Evolutionary conservation across 2,888 invertebrate genomes (phyloP).

Genomic region (Ichneumoninae sp.): DNA sequence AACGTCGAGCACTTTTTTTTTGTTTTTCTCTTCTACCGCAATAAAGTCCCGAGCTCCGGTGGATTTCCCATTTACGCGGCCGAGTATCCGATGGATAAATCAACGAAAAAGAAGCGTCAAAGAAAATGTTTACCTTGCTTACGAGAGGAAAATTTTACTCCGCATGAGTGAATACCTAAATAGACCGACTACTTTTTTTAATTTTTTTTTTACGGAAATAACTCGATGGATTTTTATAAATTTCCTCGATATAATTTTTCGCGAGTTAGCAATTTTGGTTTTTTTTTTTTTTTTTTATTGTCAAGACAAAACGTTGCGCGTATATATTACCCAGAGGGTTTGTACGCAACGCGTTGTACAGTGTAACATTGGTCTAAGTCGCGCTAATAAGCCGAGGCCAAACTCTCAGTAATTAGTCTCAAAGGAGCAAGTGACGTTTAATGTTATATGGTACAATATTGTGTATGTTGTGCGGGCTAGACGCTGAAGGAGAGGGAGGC

Average conservation of each 20-base stretch:
- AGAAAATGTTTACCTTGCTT: background rate
- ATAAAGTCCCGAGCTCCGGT: background rate
- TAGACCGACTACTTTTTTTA: background rate
- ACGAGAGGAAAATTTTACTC: background rate
- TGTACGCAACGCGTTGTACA: slow-evolving; percentile 1
- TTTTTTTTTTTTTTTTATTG: background rate
- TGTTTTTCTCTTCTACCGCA: background rate
- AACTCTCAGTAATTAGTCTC: slow-evolving; percentile 47
- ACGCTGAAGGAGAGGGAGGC: slow-evolving; percentile 91
- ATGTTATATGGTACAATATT: slow-evolving; percentile 78
- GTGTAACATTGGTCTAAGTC: slow-evolving; percentile 3
- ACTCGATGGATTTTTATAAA: no score
- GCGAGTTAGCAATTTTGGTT: background rate
- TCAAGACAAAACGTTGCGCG: background rate
- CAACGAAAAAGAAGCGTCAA: background rate
- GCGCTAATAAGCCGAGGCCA: slow-evolving; percentile 13
- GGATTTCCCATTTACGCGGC: background rate
- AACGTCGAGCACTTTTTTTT: background rate
- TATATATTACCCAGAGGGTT: slow-evolving; percentile 8
- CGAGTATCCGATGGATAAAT: background rate
- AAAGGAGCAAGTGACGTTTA: slow-evolving; percentile 58
- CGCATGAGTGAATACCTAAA: background rate
- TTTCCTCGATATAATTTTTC: background rate
- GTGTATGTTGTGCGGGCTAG: slow-evolving; percentile 87
- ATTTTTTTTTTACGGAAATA: background rate